phyloP scores from a whole-genome alignment of 2,797 vertebrate genomes.

The Artibeus lituratus region DNA sequence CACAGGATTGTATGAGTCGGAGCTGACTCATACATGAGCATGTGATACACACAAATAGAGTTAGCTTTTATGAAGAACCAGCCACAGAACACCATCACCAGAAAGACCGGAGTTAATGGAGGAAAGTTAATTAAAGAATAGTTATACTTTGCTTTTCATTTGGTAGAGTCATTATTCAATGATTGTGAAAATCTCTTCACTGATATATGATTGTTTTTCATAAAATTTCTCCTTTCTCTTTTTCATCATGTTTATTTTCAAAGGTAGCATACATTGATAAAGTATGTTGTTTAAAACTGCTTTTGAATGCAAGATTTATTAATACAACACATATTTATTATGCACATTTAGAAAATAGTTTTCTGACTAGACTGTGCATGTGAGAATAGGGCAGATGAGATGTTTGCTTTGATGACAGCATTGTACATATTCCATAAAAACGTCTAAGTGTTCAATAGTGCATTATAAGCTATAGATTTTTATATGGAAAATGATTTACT shows the following conservation, averaged over 20 bases:
- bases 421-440: background rate
- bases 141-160: background rate
- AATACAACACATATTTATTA: background rate
- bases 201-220: background rate
- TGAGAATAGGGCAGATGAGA: background rate
- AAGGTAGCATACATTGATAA: background rate
- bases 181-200: background rate
- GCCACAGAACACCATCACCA: background rate
- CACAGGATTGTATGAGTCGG: background rate
- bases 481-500: background rate
- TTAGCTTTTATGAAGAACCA: background rate
- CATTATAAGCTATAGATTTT: background rate
- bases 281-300: background rate
- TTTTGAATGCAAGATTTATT: background rate
- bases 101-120: background rate
- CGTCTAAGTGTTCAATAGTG: background rate
- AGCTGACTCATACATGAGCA: background rate
- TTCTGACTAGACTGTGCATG: background rate
- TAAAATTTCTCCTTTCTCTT: background rate
- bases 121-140: background rate
- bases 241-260: background rate
- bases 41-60: background rate
- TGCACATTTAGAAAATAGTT: background rate
- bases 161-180: background rate
- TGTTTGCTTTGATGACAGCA: background rate